Percentiles rank a stretch among this genome's conserved stretches.
phyloP scores from a whole-genome alignment of 2,888 invertebrate genomes.

The Helleia helle region DNA sequence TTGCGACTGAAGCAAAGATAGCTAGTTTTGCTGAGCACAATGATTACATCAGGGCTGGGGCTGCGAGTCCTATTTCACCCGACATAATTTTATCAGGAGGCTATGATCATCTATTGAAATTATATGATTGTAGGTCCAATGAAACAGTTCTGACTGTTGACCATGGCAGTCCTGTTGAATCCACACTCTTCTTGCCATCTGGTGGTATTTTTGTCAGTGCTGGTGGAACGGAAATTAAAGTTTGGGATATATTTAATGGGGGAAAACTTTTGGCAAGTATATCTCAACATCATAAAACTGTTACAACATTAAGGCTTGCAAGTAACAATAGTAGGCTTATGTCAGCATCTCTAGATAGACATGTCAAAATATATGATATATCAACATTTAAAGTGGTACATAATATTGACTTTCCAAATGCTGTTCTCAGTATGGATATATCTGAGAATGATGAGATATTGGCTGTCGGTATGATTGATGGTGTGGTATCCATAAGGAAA shows the following conservation, averaged over 20 bases:
- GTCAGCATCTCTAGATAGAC: conserved; percentile 93
- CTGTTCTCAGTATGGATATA: conserved; percentile 88
- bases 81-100: conserved; percentile 88
- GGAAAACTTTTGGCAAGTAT: conserved; percentile 89
- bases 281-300: conserved; percentile 95
- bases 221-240: conserved; percentile 91
- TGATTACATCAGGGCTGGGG: conserved; percentile 91
- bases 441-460: conserved; percentile 85
- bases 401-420: conserved; percentile 91
- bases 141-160: conserved; percentile 82
- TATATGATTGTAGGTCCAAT: conserved; percentile 88
- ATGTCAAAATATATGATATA: conserved; percentile 94
- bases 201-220: conserved; percentile 94
- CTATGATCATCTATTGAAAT: conserved; percentile 90
- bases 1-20: conserved; percentile 85
- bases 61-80: conserved; percentile 82
- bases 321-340: conserved; percentile 87
- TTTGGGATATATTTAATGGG: conserved; percentile 94
- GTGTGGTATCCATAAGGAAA: conserved; percentile 89
- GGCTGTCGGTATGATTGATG: conserved; percentile 94
- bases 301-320: conserved; percentile 89
- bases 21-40: conserved; percentile 78
- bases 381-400: conserved; percentile 90
- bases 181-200: conserved; percentile 88
- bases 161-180: conserved; percentile 93